Conservation (phyloP, 2,797 vertebrate species). For the Falco cherrug region DNA sequence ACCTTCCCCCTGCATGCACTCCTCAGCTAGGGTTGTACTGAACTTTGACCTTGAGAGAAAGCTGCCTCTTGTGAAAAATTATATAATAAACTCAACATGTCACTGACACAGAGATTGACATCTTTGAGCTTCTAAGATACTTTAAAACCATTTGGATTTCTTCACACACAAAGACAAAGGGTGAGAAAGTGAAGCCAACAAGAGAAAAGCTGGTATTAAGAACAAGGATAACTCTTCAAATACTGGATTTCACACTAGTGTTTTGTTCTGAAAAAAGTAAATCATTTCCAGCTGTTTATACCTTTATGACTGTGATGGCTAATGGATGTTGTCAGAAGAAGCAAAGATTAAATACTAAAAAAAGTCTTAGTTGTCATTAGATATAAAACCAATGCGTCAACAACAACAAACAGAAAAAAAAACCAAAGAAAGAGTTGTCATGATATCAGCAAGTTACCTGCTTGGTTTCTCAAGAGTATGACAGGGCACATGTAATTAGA, state of each 20-base stretch:
- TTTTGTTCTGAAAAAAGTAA: not conserved
- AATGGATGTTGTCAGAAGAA: not conserved
- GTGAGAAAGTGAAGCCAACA: not conserved
- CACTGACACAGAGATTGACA: not conserved
- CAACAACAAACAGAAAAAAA: not conserved
- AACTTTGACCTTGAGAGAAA: not conserved
- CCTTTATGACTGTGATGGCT: conserved; percentile 21
- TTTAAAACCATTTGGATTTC: not conserved
- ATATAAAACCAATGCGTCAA: conserved; percentile 1
- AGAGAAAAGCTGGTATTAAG: not conserved
- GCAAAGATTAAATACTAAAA: not conserved
- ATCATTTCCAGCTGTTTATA: not conserved
- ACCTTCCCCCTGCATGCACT: not conserved
- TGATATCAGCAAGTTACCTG: not conserved
- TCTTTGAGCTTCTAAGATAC: not conserved
- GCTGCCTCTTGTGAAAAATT: not conserved
- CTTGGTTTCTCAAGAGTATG: conserved; percentile 29
- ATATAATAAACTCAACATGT: no score
- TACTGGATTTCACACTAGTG: not conserved
- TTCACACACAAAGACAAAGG: not conserved
- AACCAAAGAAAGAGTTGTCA: not conserved
- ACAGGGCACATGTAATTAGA: not conserved
- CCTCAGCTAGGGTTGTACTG: not conserved
- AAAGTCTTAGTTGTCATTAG: conserved; percentile 1
- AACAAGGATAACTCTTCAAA: not conserved